Evolutionary conservation across 2,888 invertebrate genomes (phyloP).

Genomic region (Mesochorus sp.): DNA sequence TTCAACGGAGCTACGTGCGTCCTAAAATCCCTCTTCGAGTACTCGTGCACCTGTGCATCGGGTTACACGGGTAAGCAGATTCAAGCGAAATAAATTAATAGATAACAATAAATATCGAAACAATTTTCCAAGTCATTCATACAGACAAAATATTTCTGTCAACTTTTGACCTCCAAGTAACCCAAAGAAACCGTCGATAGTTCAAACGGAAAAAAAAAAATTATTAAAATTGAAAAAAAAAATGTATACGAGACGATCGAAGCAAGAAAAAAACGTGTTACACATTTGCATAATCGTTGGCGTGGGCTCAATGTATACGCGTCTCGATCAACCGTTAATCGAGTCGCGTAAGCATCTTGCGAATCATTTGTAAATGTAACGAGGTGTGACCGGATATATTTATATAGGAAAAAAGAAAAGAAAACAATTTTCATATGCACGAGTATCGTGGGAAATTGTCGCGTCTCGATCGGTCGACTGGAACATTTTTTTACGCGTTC

Average conservation of each 20-base stretch:
- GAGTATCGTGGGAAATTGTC: slow-evolving; percentile 61
- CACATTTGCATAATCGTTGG: slow-evolving; percentile 52
- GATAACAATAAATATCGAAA: no score
- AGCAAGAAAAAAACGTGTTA: slow-evolving; percentile 20
- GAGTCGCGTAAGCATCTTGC: slow-evolving; percentile 59
- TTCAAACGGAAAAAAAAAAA: background rate
- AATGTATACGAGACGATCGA: slow-evolving; percentile 5
- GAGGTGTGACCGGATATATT: slow-evolving; percentile 66
- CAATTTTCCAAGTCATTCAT: no score
- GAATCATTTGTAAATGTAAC: slow-evolving; percentile 48
- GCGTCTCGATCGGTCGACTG: slow-evolving; percentile 43
- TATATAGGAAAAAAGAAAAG: slow-evolving; percentile 45
- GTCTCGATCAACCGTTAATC: slow-evolving; percentile 66
- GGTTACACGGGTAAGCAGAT: slow-evolving; percentile 95
- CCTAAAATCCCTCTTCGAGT: slow-evolving; percentile 90
- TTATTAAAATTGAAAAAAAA: slow-evolving; percentile 21
- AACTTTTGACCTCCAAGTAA: no score
- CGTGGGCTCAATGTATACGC: slow-evolving; percentile 62
- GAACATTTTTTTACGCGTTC: slow-evolving; percentile 7
- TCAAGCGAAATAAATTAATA: slow-evolving; percentile 67
- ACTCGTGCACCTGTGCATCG: slow-evolving; percentile 93
- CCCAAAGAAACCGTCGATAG: no score
- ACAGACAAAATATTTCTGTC: no score
- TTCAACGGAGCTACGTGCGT: slow-evolving; percentile 94
- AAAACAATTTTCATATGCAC: slow-evolving; percentile 49